These are phyloP conservation scores for Eristalinus aeneus DNA, from an alignment of 2,888 invertebrate genomes.

Conservation along the genomic window DNA sequence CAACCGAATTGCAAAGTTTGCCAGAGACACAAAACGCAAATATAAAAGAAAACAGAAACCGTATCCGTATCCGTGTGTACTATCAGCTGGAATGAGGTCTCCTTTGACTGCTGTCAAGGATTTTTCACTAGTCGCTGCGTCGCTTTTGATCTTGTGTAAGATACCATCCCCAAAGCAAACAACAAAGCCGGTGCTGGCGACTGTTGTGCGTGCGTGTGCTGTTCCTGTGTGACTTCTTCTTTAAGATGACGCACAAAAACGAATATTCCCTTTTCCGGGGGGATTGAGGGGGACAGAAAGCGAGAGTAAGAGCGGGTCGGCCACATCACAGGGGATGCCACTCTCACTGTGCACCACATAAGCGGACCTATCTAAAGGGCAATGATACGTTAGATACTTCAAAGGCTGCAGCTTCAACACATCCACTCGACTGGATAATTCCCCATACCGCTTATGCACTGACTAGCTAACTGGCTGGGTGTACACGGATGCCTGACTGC, in stretches of 20 bases:
- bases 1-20: conserved; percentile 18
- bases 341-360: conserved; percentile 20
- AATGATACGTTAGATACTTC: conserved; percentile 68
- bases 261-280: conserved; percentile 5
- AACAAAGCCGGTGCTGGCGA: conserved; percentile 13
- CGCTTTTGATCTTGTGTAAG: conserved; percentile 37
- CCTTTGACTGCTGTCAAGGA: conserved; percentile 44
- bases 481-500: background rate
- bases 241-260: conserved; percentile 56
- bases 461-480: conserved; percentile 40
- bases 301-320: background rate
- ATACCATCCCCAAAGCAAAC: conserved; percentile 15
- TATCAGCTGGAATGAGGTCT: conserved; percentile 28
- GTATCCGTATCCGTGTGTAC: conserved; percentile 15
- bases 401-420: conserved; percentile 49
- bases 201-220: conserved; percentile 30
- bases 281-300: background rate
- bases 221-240: conserved; percentile 39
- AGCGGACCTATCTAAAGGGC: conserved; percentile 54
- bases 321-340: conserved; percentile 26
- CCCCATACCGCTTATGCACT: conserved; percentile 38
- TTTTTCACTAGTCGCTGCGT: background rate
- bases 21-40: background rate
- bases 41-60: background rate
- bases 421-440: conserved; percentile 61